These are phyloP conservation scores for Grallaria varia DNA, from an alignment of 2,113 vertebrate genomes.

Conservation along the genomic window DNA sequence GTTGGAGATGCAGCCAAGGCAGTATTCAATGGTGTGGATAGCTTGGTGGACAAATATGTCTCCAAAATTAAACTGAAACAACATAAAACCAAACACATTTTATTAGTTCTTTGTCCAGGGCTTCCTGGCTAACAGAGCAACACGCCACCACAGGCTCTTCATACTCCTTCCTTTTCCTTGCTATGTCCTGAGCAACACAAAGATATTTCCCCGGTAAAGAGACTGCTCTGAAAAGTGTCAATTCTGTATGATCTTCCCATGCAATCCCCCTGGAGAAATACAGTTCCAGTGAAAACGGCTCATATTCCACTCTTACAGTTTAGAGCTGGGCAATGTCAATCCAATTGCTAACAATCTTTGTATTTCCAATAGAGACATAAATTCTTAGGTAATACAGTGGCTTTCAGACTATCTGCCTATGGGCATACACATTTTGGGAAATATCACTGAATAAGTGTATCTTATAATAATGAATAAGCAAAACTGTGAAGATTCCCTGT, in stretches of 20 bases:
- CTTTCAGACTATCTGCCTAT: background rate
- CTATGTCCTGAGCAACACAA: background rate
- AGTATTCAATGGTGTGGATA: constrained; percentile 82
- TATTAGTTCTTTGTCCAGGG: background rate
- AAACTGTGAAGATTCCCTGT: background rate
- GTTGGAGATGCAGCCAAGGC: constrained; percentile 83
- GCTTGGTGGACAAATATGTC: constrained; percentile 78
- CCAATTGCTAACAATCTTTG: background rate
- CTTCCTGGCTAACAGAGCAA: background rate
- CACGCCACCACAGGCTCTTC: background rate
- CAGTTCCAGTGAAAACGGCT: background rate
- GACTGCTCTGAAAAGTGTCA: background rate
- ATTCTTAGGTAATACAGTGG: background rate
- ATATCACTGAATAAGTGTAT: background rate
- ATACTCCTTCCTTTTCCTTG: background rate
- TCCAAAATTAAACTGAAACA: constrained; percentile 76
- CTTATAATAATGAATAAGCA: background rate
- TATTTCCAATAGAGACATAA: background rate
- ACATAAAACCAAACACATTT: background rate
- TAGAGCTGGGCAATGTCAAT: no score
- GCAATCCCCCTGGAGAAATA: background rate
- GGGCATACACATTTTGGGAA: background rate
- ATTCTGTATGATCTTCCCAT: background rate
- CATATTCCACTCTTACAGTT: background rate
- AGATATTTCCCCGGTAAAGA: background rate